phyloP scores from a whole-genome alignment of 2,888 invertebrate genomes.

The Ichneumoninae sp. region DNA sequence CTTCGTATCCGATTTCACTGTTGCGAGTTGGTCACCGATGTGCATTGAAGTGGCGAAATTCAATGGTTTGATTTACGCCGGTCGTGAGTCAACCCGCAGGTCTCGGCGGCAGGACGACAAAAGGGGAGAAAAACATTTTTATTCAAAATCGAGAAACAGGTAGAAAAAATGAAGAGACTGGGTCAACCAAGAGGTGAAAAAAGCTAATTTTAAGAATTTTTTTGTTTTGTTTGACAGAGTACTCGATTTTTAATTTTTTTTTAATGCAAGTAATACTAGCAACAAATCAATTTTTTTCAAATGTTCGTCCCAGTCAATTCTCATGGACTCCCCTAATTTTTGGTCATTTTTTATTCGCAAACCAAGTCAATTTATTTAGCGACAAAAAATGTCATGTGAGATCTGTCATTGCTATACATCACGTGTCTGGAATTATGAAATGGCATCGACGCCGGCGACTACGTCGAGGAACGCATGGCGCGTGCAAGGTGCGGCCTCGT shows the following conservation, averaged over 20 bases:
- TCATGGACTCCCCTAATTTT: neutral
- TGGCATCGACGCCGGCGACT: slow-evolving; percentile 44
- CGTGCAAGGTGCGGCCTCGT: slow-evolving; percentile 71
- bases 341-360: neutral
- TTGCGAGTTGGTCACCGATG: slow-evolving; percentile 62
- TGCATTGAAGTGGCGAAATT: slow-evolving; percentile 79
- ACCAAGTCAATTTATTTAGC: neutral
- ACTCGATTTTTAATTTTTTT: neutral
- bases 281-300: no score
- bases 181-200: neutral
- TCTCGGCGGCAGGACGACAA: neutral
- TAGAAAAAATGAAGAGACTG: neutral
- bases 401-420: slow-evolving; percentile 58
- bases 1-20: slow-evolving; percentile 17
- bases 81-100: slow-evolving; percentile 75
- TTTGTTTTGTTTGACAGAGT: neutral
- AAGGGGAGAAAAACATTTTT: neutral
- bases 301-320: no score
- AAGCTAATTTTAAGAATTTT: neutral
- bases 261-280: no score
- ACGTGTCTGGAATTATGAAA: slow-evolving; percentile 62
- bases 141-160: neutral
- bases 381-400: slow-evolving; percentile 13
- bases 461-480: slow-evolving; percentile 3
- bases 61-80: slow-evolving; percentile 80